Percentiles rank a stretch among this genome's conserved stretches.
phyloP scores from a whole-genome alignment of 2,888 invertebrate species.

The Pseudolycoriella hygida region DNA sequence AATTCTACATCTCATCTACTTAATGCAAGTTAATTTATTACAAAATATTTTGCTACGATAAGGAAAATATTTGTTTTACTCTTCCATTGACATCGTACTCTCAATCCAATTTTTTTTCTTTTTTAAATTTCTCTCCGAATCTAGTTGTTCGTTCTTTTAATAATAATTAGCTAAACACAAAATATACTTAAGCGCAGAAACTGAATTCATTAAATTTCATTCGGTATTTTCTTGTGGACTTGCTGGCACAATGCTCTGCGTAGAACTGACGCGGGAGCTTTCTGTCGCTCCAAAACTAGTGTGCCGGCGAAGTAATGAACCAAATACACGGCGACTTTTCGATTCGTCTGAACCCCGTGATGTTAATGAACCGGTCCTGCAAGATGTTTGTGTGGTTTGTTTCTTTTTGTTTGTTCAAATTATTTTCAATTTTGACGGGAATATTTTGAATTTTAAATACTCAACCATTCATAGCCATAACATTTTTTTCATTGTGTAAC shows the following conservation, averaged over 20 bases:
- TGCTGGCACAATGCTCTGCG: constrained; percentile 8
- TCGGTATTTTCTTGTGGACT: constrained; percentile 15
- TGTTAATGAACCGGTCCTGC: constrained; percentile 19
- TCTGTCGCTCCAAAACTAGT: constrained; percentile 19
- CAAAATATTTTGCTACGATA: too few species aligned
- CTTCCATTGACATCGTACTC: too few species aligned
- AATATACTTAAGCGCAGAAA: not conserved
- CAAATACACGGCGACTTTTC: constrained; percentile 18
- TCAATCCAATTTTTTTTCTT: too few species aligned
- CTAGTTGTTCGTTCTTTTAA: not conserved
- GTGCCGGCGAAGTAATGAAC: constrained; percentile 19
- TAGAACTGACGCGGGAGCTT: constrained; percentile 10
- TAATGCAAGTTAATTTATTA: too few species aligned
- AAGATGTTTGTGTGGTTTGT: constrained; percentile 12
- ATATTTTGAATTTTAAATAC: not conserved
- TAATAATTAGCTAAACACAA: not conserved
- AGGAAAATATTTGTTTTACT: too few species aligned
- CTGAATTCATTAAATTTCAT: constrained; percentile 1
- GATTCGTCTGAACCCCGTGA: constrained; percentile 19
- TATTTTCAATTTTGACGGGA: not conserved
- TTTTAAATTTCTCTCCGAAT: too few species aligned
- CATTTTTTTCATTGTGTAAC: not conserved
- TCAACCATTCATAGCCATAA: not conserved
- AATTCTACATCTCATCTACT: too few species aligned
- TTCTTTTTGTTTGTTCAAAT: constrained; percentile 3